Evolutionary conservation across 2,113 vertebrate genomes (phyloP).

Genomic region (Corythornis cristatus): DNA sequence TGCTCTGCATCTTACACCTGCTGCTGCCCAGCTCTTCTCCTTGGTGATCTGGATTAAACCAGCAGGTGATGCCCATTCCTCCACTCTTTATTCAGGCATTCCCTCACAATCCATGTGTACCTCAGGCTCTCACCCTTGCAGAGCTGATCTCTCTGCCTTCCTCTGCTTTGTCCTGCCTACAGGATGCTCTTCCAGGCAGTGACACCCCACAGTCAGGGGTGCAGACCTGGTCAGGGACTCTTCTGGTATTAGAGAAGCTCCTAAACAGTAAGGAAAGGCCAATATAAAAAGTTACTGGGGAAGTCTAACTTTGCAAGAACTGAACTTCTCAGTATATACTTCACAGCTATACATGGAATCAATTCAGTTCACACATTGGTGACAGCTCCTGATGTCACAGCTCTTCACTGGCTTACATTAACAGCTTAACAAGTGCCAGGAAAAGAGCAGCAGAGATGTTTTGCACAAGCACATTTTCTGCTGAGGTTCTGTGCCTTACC

Average conservation of each 20-base stretch:
- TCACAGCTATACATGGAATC: not conserved
- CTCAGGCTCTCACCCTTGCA: not conserved
- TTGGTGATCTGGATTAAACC: fast-evolving
- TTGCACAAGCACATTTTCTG: not conserved
- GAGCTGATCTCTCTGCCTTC: not conserved
- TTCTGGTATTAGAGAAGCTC: not conserved
- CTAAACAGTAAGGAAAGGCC: not conserved
- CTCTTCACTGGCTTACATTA: not conserved
- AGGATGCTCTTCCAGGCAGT: not conserved
- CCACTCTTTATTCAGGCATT: not conserved
- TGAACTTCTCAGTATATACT: not conserved
- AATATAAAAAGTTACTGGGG: not conserved
- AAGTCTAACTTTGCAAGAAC: not conserved
- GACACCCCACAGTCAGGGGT: not conserved
- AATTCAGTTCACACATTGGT: not conserved
- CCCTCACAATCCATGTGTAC: not conserved
- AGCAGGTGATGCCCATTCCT: not conserved
- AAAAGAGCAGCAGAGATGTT: not conserved
- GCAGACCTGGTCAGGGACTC: not conserved
- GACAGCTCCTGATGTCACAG: not conserved
- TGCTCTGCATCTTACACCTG: not conserved
- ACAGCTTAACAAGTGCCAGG: not conserved
- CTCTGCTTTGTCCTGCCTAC: not conserved
- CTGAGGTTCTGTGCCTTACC: not conserved
- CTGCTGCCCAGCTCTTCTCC: not conserved